A percentile compares a stretch with the other conserved stretches of the same genome.
phyloP scores from a whole-genome alignment of 64 coral and sea anemone species.

The Cladopsammia gracilis region DNA sequence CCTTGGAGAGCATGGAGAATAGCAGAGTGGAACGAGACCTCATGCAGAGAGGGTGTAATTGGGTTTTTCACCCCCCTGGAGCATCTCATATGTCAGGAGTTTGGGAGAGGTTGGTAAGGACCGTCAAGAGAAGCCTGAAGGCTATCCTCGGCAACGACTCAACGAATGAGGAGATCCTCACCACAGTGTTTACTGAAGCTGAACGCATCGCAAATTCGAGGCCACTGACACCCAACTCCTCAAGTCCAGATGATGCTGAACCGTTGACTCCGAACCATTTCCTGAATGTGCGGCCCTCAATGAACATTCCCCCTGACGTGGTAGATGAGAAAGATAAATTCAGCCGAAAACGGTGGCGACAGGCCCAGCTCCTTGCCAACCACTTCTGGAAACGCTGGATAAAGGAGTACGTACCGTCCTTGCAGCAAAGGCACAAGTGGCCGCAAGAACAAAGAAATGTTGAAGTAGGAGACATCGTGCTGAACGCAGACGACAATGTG shows the following conservation, averaged over 20 bases:
- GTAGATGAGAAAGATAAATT: conserved; percentile 24
- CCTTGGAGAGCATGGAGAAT: not conserved
- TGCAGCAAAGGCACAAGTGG: conserved; percentile 27
- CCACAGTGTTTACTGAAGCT: conserved; percentile 63
- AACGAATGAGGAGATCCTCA: conserved; percentile 54
- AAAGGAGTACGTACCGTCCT: not conserved
- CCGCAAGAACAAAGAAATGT: not conserved
- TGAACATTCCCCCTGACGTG: conserved; percentile 14
- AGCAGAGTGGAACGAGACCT: not conserved
- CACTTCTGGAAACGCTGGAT: conserved; percentile 34
- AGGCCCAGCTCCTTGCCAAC: conserved; percentile 33
- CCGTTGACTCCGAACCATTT: conserved; percentile 60
- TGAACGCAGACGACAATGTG: conserved; percentile 10
- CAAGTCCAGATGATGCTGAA: conserved; percentile 46
- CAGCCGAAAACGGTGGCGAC: conserved; percentile 46
- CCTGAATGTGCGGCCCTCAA: conserved; percentile 29
- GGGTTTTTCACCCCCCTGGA: conserved; percentile 72
- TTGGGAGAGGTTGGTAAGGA: conserved; percentile 52
- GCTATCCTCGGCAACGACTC: conserved; percentile 47
- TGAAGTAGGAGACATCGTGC: conserved; percentile 12
- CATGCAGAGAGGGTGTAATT: conserved; percentile 38
- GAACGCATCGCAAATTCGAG: conserved; percentile 62
- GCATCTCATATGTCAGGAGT: conserved; percentile 77
- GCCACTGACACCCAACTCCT: conserved; percentile 41
- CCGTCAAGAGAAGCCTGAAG: conserved; percentile 48